phyloP scores from a whole-genome alignment of 2,888 invertebrate species.

The Willowsia nigromaculata region DNA sequence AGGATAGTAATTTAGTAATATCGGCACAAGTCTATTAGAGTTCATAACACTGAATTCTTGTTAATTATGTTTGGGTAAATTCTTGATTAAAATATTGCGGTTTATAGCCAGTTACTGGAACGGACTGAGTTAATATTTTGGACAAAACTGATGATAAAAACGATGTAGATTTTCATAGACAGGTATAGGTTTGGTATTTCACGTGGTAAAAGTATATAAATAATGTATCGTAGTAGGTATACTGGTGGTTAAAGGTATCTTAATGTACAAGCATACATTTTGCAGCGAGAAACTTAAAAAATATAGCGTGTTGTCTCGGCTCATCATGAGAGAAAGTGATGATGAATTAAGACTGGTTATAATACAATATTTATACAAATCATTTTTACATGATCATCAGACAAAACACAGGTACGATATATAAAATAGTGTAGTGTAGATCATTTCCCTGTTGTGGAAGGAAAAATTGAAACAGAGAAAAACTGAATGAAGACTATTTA shows the following conservation, averaged over 20 bases:
- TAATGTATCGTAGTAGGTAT: background rate
- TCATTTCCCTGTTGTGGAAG: background rate
- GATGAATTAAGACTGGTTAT: background rate
- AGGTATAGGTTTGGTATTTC: background rate
- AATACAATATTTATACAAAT: conserved; percentile 30
- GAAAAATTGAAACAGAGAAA: background rate
- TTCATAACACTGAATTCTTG: background rate
- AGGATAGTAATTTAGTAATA: conserved; percentile 1
- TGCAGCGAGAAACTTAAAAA: background rate
- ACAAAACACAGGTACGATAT: conserved; percentile 65
- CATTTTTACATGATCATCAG: conserved; percentile 32
- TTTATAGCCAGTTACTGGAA: conserved; percentile 60
- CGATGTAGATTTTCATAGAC: background rate
- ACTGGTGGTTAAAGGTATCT: background rate
- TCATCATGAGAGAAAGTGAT: background rate
- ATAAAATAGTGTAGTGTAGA: background rate
- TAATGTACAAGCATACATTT: background rate
- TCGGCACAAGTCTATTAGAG: background rate
- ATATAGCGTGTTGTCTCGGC: background rate
- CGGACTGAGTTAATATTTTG: conserved; percentile 63
- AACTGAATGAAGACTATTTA: background rate
- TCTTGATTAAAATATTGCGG: background rate
- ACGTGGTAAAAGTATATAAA: background rate
- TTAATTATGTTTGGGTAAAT: background rate
- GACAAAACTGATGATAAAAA: conserved; percentile 21